Evolutionary conservation across 2,113 vertebrate genomes (phyloP).

Genomic region (Tinamus guttatus): DNA sequence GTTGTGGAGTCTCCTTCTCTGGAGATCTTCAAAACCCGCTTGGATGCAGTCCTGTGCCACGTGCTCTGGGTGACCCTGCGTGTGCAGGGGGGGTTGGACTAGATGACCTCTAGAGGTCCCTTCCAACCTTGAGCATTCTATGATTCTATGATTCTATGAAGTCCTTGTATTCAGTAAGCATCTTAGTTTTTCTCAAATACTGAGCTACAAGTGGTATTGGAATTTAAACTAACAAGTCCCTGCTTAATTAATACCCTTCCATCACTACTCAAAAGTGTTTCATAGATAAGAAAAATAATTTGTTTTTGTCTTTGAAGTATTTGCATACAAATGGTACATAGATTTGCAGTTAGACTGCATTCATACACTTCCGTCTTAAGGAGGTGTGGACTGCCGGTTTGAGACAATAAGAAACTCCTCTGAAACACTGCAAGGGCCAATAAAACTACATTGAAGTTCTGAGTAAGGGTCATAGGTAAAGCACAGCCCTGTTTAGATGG

Average conservation of each 20-base stretch:
- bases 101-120: too few relatives aligned
- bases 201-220: not conserved
- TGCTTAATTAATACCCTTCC: not conserved
- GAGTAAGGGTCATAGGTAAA: not conserved
- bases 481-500: not conserved
- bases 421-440: not conserved
- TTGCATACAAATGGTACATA: not conserved
- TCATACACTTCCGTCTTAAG: not conserved
- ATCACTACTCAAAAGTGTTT: not conserved
- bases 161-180: not conserved
- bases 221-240: not conserved
- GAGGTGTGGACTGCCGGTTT: not conserved
- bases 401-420: accelerated
- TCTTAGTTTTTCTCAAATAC: not conserved
- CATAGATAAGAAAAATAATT: slow-evolving; percentile 17
- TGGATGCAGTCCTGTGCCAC: too few relatives aligned
- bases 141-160: too few relatives aligned
- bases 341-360: not conserved
- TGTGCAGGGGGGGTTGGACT: too few relatives aligned
- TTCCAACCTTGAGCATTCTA: too few relatives aligned
- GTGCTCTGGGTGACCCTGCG: too few relatives aligned
- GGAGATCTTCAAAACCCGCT: too few relatives aligned
- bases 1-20: too few relatives aligned
- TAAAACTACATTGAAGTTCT: accelerated
- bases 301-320: slow-evolving; percentile 33